Conservation (phyloP, 2,113 vertebrate genomes). For the Chlorodrepanis virens region DNA sequence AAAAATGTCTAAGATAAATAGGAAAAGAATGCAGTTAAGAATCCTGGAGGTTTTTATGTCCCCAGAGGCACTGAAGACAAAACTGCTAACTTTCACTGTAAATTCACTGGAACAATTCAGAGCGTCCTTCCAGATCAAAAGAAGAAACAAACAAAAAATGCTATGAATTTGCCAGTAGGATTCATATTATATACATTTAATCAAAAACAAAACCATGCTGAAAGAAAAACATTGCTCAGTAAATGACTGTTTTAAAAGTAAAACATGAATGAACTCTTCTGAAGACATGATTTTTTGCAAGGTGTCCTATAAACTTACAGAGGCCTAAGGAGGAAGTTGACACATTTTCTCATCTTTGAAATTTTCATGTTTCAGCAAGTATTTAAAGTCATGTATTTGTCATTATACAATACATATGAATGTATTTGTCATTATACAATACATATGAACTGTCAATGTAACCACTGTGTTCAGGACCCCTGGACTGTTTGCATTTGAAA, state of each 20-base stretch:
- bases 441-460: not conserved
- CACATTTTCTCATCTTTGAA: not conserved
- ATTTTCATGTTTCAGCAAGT: not conserved
- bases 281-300: not conserved
- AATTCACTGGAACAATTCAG: not conserved
- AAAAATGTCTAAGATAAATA: not conserved
- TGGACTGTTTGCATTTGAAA: not conserved
- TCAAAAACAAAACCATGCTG: rapidly evolving
- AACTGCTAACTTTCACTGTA: not conserved
- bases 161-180: not conserved
- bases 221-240: not conserved
- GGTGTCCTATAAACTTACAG: not conserved
- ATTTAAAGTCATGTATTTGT: not conserved
- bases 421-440: rapidly evolving
- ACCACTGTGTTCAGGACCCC: not conserved
- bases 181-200: not conserved
- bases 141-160: not conserved
- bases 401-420: not conserved
- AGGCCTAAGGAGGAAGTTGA: not conserved
- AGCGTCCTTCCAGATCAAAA: not conserved
- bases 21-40: not conserved
- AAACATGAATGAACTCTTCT: not conserved
- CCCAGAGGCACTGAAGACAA: not conserved
- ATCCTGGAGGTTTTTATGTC: not conserved
- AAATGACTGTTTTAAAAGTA: not conserved